These are phyloP conservation scores for Aptenodytes patagonicus DNA, from an alignment of 2,113 vertebrate genomes.

Conservation along the genomic window DNA sequence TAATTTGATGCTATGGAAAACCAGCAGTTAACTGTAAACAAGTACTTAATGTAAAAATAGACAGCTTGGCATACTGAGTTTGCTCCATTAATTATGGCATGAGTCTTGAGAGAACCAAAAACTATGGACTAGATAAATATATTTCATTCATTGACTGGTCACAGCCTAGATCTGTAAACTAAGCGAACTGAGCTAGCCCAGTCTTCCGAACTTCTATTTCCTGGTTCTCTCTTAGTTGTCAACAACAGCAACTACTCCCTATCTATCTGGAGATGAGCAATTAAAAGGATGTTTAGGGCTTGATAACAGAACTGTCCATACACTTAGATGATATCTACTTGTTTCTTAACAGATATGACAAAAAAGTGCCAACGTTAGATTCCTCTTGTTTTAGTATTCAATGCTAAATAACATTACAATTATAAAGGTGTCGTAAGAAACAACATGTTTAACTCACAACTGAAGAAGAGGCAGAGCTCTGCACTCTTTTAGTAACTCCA, in stretches of 20 bases:
- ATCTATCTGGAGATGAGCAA: not conserved
- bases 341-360: not conserved
- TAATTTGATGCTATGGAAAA: not conserved
- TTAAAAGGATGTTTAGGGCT: not conserved
- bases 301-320: not conserved
- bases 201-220: not conserved
- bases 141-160: not conserved
- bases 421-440: not conserved
- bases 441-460: not conserved
- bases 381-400: not conserved
- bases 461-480: not conserved
- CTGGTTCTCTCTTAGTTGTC: not conserved
- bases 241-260: not conserved
- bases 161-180: not conserved
- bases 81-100: not conserved
- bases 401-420: not conserved
- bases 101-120: not conserved
- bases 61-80: not conserved
- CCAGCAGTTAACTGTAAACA: not conserved
- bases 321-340: not conserved
- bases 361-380: not conserved
- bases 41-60: not conserved
- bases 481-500: not conserved
- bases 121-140: not conserved
- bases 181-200: not conserved